A percentile compares a stretch with the other conserved stretches of the same genome.
phyloP scores from a whole-genome alignment of 2,888 invertebrate genomes.

The Agrotis exclamationis region DNA sequence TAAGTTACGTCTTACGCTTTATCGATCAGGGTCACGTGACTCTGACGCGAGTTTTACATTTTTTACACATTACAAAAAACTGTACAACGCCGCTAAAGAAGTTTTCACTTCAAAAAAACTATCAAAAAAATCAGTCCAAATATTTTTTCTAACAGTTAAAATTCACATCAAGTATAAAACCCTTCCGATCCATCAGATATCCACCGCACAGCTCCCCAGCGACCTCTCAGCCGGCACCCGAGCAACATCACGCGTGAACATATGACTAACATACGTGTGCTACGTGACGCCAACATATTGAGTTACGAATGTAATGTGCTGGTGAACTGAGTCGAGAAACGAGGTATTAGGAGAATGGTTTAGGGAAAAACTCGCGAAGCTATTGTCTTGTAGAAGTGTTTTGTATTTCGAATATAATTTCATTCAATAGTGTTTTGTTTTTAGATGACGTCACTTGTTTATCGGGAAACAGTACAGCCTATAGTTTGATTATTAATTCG shows the following conservation, averaged over 20 bases:
- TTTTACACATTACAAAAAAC: too few species aligned
- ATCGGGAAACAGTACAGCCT: too few species aligned
- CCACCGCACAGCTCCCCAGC: slow-evolving; percentile 4
- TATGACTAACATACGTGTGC: slow-evolving; percentile 24
- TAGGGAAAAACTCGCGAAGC: background rate
- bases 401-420: background rate
- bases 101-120: too few species aligned
- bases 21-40: too few species aligned
- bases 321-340: background rate
- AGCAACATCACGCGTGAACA: slow-evolving; percentile 32
- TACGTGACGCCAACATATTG: slow-evolving; percentile 35
- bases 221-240: slow-evolving; percentile 24
- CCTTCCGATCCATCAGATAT: background rate
- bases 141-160: background rate
- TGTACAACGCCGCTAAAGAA: too few species aligned
- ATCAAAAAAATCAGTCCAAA: background rate
- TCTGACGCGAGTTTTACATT: too few species aligned
- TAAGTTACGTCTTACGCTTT: too few species aligned
- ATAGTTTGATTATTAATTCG: too few species aligned
- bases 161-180: background rate
- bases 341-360: background rate
- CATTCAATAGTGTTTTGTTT: background rate
- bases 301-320: slow-evolving; percentile 28
- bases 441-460: background rate
- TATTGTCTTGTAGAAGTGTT: background rate